Evolutionary conservation across 1,140 invertebrate species (phyloP).

Genomic region (Meteorus sp.): DNA sequence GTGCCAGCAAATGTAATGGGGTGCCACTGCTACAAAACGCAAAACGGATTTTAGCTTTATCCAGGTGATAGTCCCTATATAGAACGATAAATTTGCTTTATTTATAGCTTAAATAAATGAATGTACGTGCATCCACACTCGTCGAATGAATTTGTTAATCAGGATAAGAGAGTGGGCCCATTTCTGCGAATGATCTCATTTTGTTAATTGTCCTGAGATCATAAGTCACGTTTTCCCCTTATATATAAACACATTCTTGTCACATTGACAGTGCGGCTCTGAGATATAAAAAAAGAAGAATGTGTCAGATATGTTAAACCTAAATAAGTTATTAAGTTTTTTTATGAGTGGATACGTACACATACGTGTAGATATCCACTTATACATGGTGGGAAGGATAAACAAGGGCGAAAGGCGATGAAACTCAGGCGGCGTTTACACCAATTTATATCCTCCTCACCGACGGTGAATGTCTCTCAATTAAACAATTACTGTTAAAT

Average conservation of each 20-base stretch:
- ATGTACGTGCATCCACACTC: not conserved
- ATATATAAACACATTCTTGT: not conserved
- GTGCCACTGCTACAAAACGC: too few relatives aligned
- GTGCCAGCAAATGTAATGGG: too few relatives aligned
- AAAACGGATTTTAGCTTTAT: slow-evolving; percentile 12
- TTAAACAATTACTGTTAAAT: slow-evolving; percentile 53
- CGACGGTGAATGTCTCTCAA: slow-evolving; percentile 45
- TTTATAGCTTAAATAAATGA: too few relatives aligned
- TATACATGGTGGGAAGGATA: not conserved
- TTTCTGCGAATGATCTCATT: slow-evolving; percentile 18
- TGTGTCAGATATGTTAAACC: not conserved
- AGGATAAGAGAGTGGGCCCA: not conserved
- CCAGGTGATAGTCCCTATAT: slow-evolving; percentile 17
- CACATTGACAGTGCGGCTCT: not conserved
- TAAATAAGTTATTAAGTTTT: too few relatives aligned
- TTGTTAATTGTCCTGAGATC: slow-evolving; percentile 20
- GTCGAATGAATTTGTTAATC: slow-evolving; percentile 3
- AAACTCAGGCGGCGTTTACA: slow-evolving; percentile 11
- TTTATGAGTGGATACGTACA: not conserved
- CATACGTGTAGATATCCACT: not conserved
- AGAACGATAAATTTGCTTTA: too few relatives aligned
- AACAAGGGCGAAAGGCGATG: too few relatives aligned
- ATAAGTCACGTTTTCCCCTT: slow-evolving; percentile 10
- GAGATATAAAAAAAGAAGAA: slow-evolving; percentile 9
- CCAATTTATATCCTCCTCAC: slow-evolving; percentile 13